Base-by-base conservation (phyloP, 64 coral and sea anemone species). In the Catalaphyllia jardinei region DNA sequence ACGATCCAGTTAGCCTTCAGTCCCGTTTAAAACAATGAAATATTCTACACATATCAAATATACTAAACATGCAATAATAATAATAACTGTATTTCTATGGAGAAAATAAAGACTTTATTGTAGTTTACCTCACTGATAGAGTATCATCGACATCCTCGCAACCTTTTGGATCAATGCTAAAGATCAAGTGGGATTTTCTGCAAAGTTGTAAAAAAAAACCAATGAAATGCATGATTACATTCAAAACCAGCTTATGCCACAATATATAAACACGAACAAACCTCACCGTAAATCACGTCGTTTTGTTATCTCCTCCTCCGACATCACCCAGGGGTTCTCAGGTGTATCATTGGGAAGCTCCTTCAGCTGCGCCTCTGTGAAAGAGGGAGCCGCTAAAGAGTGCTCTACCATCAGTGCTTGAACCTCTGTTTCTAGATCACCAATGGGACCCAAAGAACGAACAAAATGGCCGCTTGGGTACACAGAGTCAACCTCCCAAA, bases 111-210 rank as follows among this genome's bases (percentile, higher is more conserved):
- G 52, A 54, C 52, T 1, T 35, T 35, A 3, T 35, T 35, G 33
- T 3, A 35, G 20, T 29, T 62, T 83, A 98, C 95, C 92, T 91
- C 19, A 98, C 86, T 30, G 95, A 98, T 49, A 98, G 65, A 0
- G 95, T 92, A 50, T 98, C 95, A 30, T 98, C 95, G 10, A 98
- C 95, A 69, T 98, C 95, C 79, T 98, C 95, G 67, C 95, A 98
- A 22, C 95, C 95, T 62, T 98, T 98, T 24, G 95, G 95, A 87
- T 98, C 95, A 28, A 98, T 98, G 75, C 95, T 98, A 46, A 98
- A 98, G 57, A 98, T 46, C n/a, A 98, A 71, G 49, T 98, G 95
- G 18, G 95, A 89, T 19, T 77, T 83, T 50, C 95, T 98, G 55
- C 29, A 73, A 31, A 67, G 73, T 11, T 9, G 54, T 16, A 13